Evolutionary conservation across 2,888 invertebrate species (phyloP).

Genomic region (Eilema sororculum): DNA sequence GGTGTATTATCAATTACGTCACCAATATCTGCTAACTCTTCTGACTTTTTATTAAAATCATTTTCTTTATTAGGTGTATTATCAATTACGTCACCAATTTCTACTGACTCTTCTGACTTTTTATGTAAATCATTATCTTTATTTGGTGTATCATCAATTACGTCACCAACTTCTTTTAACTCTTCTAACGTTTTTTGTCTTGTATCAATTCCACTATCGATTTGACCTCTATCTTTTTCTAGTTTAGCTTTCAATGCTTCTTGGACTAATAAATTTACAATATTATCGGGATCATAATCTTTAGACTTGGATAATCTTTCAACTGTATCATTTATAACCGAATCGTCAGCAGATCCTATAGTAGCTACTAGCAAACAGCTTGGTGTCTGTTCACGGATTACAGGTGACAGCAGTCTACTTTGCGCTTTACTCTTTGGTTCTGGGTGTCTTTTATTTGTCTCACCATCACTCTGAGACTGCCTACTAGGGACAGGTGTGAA

Average conservation of each 20-base stretch:
- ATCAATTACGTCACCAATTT: constrained; percentile 58
- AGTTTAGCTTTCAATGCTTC: constrained; percentile 62
- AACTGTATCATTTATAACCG: constrained; percentile 67
- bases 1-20: constrained; percentile 62
- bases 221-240: constrained; percentile 30
- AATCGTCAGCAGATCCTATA: constrained; percentile 63
- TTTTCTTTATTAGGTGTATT: constrained; percentile 51
- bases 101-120: constrained; percentile 42
- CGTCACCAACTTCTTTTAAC: constrained; percentile 47
- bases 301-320: constrained; percentile 62
- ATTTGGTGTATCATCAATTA: constrained; percentile 59
- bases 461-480: constrained; percentile 57
- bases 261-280: constrained; percentile 66
- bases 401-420: constrained; percentile 49
- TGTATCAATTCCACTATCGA: constrained; percentile 59
- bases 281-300: constrained; percentile 58
- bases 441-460: constrained; percentile 35
- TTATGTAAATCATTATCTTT: constrained; percentile 33
- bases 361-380: constrained; percentile 67
- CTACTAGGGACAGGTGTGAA: constrained; percentile 28
- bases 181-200: constrained; percentile 51
- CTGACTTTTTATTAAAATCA: constrained; percentile 52
- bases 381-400: constrained; percentile 51
- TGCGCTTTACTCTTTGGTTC: constrained; percentile 9
- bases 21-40: constrained; percentile 41